Base-by-base conservation (phyloP, 37 sponge, comb jelly and placozoan genomes). In the Ianthella basta region DNA sequence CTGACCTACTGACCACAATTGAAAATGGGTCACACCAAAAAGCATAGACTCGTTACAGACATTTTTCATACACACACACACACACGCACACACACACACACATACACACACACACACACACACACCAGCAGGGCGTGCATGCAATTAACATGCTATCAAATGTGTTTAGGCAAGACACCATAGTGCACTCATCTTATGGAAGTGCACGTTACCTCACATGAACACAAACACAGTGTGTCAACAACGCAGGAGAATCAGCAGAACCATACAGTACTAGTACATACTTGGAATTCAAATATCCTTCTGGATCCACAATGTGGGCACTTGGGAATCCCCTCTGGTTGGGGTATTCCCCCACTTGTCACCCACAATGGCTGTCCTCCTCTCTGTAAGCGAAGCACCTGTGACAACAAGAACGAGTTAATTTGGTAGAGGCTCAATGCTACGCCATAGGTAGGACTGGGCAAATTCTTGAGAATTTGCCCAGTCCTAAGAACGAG, bases 271-370 rank as follows among this genome's bases (percentile, higher is more conserved):
- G n/a, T n/a, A n/a, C n/a, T n/a, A n/a, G 40, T 30, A 40, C 82
- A 41, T 36, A 96, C 96, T 87, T 96, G 96, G 30, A 96, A 91
- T 70, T 96, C 96, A 84, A 96, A 96, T 4, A 34, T 56, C 40
- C 96, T 68, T 8, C 79, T 55, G 24, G 86, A 61, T 55, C 94
- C 94, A 90, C 96, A 95, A 29, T 55, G 16, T 3, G 19, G 34
- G 69, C 96, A 96, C 20, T 44, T 60, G 16, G 96, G 94, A 33
- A 95, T 83, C 33, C 85, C 88, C 16, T 25, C 25, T 0, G 60
- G 72, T 27, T 20, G 30, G 21, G 86, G 82, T 1, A 38, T 50
- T 34, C 73, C 41, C 16, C 87, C 72, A n/a, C 33, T 36, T 19
- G 89, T 81, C 18, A 93, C 87, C 78, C 88, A 83, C 70, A 96